These are phyloP conservation scores for Gallinago jamesoni DNA, from an alignment of 2,113 vertebrate species.

Conservation along the genomic window DNA sequence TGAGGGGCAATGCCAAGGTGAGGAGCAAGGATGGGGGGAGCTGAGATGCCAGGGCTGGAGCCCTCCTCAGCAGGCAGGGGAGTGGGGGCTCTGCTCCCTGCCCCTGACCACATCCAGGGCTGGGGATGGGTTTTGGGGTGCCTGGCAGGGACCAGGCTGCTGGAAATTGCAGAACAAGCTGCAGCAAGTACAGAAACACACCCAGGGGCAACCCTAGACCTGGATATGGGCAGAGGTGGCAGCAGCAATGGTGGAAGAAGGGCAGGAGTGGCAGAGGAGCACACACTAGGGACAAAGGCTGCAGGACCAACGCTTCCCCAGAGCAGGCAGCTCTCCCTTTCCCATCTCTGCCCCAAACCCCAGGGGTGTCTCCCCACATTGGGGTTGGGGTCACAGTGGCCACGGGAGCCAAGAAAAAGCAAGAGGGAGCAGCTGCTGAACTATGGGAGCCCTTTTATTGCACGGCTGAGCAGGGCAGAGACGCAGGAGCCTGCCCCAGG, in stretches of 20 bases:
- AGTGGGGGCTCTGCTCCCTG: not conserved
- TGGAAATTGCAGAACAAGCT: not conserved
- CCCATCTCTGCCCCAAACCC: not conserved
- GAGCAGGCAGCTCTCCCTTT: not conserved
- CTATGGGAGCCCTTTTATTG: constrained; percentile 27
- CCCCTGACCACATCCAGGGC: not conserved
- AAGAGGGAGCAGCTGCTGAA: not conserved
- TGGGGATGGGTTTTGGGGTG: not conserved
- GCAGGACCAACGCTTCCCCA: not conserved
- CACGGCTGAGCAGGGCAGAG: not conserved
- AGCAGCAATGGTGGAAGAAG: not conserved
- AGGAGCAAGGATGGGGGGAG: not conserved
- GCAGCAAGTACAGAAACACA: not conserved
- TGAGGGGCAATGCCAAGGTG: not conserved
- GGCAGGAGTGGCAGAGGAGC: not conserved
- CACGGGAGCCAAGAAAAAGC: not conserved
- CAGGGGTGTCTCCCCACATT: rapidly evolving
- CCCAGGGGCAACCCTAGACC: not conserved
- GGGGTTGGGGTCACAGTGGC: not conserved
- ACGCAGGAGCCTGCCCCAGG: not conserved
- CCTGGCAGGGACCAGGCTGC: not conserved
- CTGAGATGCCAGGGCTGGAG: not conserved
- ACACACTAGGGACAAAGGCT: not conserved
- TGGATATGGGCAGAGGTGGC: not conserved
- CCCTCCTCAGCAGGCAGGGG: not conserved